Evolutionary conservation across 2,888 invertebrate species (phyloP).

Genomic region (Crioceris asparagi): DNA sequence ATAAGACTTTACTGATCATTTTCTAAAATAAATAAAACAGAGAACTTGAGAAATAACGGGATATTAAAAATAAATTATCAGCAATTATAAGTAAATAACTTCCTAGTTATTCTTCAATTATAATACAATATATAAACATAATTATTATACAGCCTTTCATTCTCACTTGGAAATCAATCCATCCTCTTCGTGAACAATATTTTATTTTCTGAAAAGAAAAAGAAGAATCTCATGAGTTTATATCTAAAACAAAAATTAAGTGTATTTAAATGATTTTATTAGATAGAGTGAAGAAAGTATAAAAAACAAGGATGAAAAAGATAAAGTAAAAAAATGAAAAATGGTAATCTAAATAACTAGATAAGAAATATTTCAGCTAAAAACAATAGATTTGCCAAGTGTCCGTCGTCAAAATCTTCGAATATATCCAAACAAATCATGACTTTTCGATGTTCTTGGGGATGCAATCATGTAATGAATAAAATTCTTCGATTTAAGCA

Average conservation of each 20-base stretch:
- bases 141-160: slow-evolving; percentile 36
- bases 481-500: too few relatives aligned
- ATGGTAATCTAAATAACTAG: too few relatives aligned
- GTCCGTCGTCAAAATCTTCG: too few relatives aligned
- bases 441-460: too few relatives aligned
- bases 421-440: too few relatives aligned
- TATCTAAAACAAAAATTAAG: slow-evolving; percentile 6
- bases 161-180: slow-evolving; percentile 28
- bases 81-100: slow-evolving; percentile 25
- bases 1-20: slow-evolving; percentile 22
- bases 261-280: too few relatives aligned
- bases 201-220: slow-evolving; percentile 28
- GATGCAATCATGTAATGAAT: too few relatives aligned
- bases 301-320: too few relatives aligned
- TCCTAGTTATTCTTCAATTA: slow-evolving; percentile 25
- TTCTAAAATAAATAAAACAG: slow-evolving; percentile 25
- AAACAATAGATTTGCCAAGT: too few relatives aligned
- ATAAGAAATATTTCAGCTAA: too few relatives aligned
- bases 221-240: slow-evolving; percentile 5
- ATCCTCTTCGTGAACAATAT: slow-evolving; percentile 24
- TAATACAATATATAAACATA: slow-evolving; percentile 37
- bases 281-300: too few relatives aligned
- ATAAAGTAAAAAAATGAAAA: too few relatives aligned
- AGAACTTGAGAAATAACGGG: slow-evolving; percentile 22
- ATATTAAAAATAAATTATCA: slow-evolving; percentile 27